Percentiles rank a stretch among this genome's conserved stretches.
These are phyloP conservation scores for Dicyrtomina minuta DNA, from an alignment of 2,888 invertebrate species.

Conservation along the genomic window DNA sequence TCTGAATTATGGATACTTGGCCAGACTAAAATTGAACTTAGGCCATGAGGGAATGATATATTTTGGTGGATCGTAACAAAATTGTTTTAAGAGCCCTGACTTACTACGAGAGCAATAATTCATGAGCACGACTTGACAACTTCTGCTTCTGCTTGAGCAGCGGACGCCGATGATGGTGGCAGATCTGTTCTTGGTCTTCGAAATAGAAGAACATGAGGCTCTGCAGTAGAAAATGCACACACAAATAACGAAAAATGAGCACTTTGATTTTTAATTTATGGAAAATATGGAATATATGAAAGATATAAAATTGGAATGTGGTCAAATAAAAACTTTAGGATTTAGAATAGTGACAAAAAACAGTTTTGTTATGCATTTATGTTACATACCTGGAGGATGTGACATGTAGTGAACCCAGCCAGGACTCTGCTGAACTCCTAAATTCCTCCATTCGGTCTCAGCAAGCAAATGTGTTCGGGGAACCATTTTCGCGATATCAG, in stretches of 20 bases:
- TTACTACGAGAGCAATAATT: too few species aligned
- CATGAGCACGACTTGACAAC: too few species aligned
- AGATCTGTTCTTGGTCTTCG: constrained; percentile 59
- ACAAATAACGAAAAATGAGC: background rate
- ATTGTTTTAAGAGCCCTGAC: too few species aligned
- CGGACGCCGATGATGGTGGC: background rate
- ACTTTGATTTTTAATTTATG: background rate
- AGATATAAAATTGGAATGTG: background rate
- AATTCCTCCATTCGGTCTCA: constrained; percentile 90
- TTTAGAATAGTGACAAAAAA: background rate
- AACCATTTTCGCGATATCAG: constrained; percentile 78
- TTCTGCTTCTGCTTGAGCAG: too few species aligned
- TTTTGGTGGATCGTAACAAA: too few species aligned
- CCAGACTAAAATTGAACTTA: too few species aligned
- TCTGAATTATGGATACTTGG: too few species aligned
- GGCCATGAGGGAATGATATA: too few species aligned
- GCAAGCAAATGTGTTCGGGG: constrained; percentile 90
- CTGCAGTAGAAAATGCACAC: constrained; percentile 59
- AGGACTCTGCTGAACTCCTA: constrained; percentile 91
- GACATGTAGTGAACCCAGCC: constrained; percentile 89
- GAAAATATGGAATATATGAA: background rate
- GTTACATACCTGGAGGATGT: constrained; percentile 70
- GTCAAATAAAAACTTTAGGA: constrained; percentile 1
- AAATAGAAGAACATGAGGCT: constrained; percentile 84
- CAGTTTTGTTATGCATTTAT: background rate